Base-by-base conservation (phyloP, 2,888 invertebrate genomes). In the Antitype chi region DNA sequence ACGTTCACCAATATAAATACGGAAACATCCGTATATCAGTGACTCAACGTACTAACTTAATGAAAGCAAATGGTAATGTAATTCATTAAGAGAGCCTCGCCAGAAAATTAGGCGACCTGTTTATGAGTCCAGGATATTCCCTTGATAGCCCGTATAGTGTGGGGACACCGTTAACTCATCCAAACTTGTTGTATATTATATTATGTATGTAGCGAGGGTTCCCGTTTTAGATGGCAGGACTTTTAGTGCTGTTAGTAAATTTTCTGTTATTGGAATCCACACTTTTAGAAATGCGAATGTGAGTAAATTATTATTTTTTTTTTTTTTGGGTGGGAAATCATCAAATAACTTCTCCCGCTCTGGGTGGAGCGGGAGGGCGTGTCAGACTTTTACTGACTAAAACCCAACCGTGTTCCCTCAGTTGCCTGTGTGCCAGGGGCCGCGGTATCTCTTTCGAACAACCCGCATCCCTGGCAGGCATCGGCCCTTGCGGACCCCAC, bases 41-140 rank as follows among this genome's bases (percentile, higher is more conserved):
- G 53, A 85, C 74, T 77, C 28, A 70, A 66, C 67, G 57, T 66
- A 72, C 74, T 80, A 53, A 70, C 53, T 55, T 53, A 76, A 84
- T 84, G 63, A 74, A 82, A 70, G 82, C 84, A 81, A 85, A 90
- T 89, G 86, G 77, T 86, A 84, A 87, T 85, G 87, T 86, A 89
- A 90, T 88, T 88, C 84, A 90, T 90, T 90, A 87, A 71, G 77
- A 79, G 38, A 68, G 64, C 77, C 81, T 81, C 86, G 78, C 77
- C 70, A 81, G 82, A 79, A 85, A 77, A 87, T 88, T 89, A 89
- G 83, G 83, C 75, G 70, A 76, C 38, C 75, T 81, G 79, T 86
- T 86, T 85, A 88, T 71, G 83, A 78, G 81, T 69, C 74, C 84
- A 78, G 84, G n/a, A 85, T 71, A 82, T 78, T 80, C 81, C 81